Evolutionary conservation across 2,888 invertebrate genomes (phyloP).

Genomic region (Tromatobia lineatoria): DNA sequence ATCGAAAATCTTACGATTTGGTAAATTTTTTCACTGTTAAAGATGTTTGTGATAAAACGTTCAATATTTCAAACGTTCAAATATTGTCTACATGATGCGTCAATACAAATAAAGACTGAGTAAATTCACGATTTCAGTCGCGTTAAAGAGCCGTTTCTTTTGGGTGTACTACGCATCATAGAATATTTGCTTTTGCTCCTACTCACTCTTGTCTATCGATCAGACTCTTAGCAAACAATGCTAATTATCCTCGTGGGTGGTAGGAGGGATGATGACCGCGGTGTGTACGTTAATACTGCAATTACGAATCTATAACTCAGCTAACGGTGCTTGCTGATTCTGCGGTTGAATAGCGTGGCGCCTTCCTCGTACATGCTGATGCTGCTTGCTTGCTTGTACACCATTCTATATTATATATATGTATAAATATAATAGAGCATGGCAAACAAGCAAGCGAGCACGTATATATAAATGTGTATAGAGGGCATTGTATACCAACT

Average conservation of each 20-base stretch:
- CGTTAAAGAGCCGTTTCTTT: too few species aligned
- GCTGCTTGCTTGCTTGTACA: constrained; percentile 12
- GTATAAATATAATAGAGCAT: too few species aligned
- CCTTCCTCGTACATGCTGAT: constrained; percentile 52
- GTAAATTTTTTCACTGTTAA: too few species aligned
- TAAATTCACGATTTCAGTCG: too few species aligned
- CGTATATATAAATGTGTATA: too few species aligned
- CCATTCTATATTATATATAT: constrained; percentile 1
- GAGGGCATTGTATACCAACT: too few species aligned
- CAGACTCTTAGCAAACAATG: constrained; percentile 82
- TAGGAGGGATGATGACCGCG: constrained; percentile 58
- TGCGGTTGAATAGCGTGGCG: constrained; percentile 54
- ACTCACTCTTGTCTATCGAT: constrained; percentile 75
- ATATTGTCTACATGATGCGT: too few species aligned
- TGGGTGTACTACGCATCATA: background rate
- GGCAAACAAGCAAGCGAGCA: too few species aligned
- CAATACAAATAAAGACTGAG: too few species aligned
- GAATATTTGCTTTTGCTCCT: background rate
- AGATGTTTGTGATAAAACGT: too few species aligned
- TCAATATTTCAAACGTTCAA: too few species aligned
- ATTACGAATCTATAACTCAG: constrained; percentile 79
- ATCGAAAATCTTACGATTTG: too few species aligned
- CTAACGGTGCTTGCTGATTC: constrained; percentile 69
- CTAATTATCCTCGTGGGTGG: constrained; percentile 79
- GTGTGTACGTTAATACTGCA: constrained; percentile 69